Evolutionary conservation across 2,113 vertebrate genomes (phyloP).

Genomic region (Mungos mungo): DNA sequence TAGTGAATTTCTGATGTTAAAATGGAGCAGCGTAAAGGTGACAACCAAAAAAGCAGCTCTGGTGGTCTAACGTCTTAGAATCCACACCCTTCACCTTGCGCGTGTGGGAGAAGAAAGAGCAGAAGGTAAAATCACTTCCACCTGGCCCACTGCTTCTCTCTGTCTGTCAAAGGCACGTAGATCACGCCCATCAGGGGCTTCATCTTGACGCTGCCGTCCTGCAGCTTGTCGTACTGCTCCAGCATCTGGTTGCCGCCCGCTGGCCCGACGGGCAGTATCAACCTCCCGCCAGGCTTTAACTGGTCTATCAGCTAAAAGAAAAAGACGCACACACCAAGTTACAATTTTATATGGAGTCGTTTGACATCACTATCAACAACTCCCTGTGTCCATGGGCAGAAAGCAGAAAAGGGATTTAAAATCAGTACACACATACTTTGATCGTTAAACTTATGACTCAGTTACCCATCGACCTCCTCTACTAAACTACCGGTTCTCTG

Average conservation of each 20-base stretch:
- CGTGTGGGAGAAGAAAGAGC: slow-evolving; percentile 91
- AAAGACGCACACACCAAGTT: slow-evolving; percentile 65
- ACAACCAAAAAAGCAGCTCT: slow-evolving; percentile 89
- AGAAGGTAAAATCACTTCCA: slow-evolving; percentile 99
- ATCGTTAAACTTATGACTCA: neutral
- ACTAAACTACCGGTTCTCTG: neutral
- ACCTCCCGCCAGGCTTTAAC: slow-evolving; percentile 97
- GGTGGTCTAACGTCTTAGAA: slow-evolving; percentile 90
- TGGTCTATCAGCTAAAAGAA: slow-evolving; percentile 94
- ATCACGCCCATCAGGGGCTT: slow-evolving; percentile 99
- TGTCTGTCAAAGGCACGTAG: slow-evolving; percentile 99
- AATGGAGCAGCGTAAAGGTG: slow-evolving; percentile 89
- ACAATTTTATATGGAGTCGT: neutral
- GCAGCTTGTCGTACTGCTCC: slow-evolving; percentile 98
- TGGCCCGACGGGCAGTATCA: slow-evolving; percentile 97
- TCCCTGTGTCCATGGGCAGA: neutral
- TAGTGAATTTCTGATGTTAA: slow-evolving; percentile 80
- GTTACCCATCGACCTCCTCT: neutral
- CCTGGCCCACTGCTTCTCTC: slow-evolving; percentile 99
- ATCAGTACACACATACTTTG: neutral
- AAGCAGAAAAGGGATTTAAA: neutral
- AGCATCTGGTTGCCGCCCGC: slow-evolving; percentile 99
- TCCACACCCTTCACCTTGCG: slow-evolving; percentile 97
- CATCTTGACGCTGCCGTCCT: slow-evolving; percentile 98
- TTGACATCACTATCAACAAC: neutral